Base-by-base conservation (phyloP, 2,888 invertebrate species). In the Ceraclea dissimilis region DNA sequence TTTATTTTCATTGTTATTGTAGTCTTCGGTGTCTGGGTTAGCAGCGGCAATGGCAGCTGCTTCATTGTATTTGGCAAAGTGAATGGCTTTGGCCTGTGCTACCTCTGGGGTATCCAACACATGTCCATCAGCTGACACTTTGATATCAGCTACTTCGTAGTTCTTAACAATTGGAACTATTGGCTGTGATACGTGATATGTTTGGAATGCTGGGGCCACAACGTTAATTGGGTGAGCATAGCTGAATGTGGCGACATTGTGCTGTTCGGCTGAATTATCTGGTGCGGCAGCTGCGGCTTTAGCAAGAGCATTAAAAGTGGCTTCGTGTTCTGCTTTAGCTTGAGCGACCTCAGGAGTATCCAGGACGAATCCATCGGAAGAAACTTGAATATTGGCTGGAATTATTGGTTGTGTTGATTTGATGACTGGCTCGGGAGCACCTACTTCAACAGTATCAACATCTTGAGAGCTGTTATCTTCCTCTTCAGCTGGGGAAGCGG, bases 291-390 rank as follows among this genome's bases (percentile, higher is more conserved):
- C 20, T 0, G 72, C 73, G 73, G 31, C 49, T 26, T 57, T 47
- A 2, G 58, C 33, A 46, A 57, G 77, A 63, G 73, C 74, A 59
- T 74, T 72, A 31, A 80, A 76, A 50, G 81, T 81, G 49, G 80
- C 73, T 54, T 81, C 73, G 69, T 83, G 82, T 50, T 78, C 76
- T 55, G 80, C 79, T 65, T 78, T 79, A 31, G 82, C 82, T 62
- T 79, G 79, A 60, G 81, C 80, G 31, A 83, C 82, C 69, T 82
- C 82, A 57, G 81, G 81, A 46, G 80, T 81, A 69, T 81, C 82
- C 65, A 80, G 73, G 67, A 82, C 81, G 67, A 81, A 55, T 8
- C 58, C 58, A 26, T 58, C 54, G 10, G 58, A 48, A 31, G 51
- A 50, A 2, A 60, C 26, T 50, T 58, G 58, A 39, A 60, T 58